Evolutionary conservation across 1,140 invertebrate genomes (phyloP), one percentile per base, ranked within the genome.

Genomic region (Hypsibius dujardini): DNA sequence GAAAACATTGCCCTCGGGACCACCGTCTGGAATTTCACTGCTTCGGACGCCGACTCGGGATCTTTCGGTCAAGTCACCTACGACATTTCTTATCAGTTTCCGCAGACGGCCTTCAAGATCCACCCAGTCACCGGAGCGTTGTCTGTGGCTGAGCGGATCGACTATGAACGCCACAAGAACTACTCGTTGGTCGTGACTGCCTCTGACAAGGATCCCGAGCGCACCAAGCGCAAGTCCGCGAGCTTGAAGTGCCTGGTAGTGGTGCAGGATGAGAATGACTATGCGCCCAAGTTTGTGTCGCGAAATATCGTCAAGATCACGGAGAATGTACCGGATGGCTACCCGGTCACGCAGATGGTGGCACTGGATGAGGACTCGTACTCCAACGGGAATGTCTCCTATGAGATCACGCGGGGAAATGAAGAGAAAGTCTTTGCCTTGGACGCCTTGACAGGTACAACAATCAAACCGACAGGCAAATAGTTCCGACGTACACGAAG

Each of bases 221-320:
- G 82, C 0, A 82, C 83, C 0, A 85, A 89, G 73, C 80, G 87
- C 56, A 81, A 89, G 46, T 82, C 83, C 12, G 86, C 89, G 0
- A 86, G 87, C 7, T 85, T 90, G 0, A 94, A 92, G 0, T 88
- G 87, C 1, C 83, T 86, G 28, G 83, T 96, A n/a, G 79, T 86
- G 1, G 83, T 97, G 0, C 83, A 85, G 47, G 92, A 96, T 79
- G 84, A 85, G 69, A 95, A 95, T 77, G 91, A 95, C 78, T 92
- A 94, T 79, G 80, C 83, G 2, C 92, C 91, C 0, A 81, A 84
- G 71, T 92, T 94, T 78, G 84, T 90, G 0, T 85, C 0, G 76
- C 82, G 15, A 71, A 74, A 73, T 7, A 72, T 75, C 14, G 75
- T 82, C 1, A 74, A 78, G 46, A 76, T 84, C 2, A 76, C 79